Base-by-base conservation (phyloP, 1,140 invertebrate species). In the Leptestheria dahalacensis region DNA sequence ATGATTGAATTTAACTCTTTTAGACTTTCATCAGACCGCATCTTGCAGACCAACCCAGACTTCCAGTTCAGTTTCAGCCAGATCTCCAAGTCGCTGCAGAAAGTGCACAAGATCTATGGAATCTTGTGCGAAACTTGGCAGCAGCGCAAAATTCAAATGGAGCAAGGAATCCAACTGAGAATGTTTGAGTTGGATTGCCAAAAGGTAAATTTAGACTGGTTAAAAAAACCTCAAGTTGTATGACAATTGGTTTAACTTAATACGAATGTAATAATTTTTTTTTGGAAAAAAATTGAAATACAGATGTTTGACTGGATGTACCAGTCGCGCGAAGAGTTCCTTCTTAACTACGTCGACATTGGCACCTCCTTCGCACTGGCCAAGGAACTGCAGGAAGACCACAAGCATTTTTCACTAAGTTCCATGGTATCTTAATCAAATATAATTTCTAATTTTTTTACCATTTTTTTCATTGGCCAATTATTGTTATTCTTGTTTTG, bases 241-340 rank as follows among this genome's bases (percentile, higher is more conserved):
- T n/a, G n/a, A n/a, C n/a, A n/a, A n/a, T n/a, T n/a, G n/a, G n/a
- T n/a, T n/a, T n/a, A n/a, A n/a, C n/a, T n/a, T n/a, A n/a, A n/a
- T n/a, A n/a, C n/a, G n/a, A n/a, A n/a, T 23, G 12, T 2, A 6
- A 53, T 53, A n/a, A 3, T 54, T 52, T 52, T 52, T 52, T 23
- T 3, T 23, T 52, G 51, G 48, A 20, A 18, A 18, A 18, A 20
- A 6, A 48, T 48, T 48, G 48, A 6, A n/a, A n/a, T 20, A n/a
- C 72, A 90, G 83, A 97, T 97, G 91, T 88, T 96, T 71, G 91
- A 97, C 69, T 97, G 93, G 93, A 93, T 97, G 47, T 85, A 87
- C 63, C 91, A 93, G 69, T 94, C 95, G 70, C 80, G 91, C 50
- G 92, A 96, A 68, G 83, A 88, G 51, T 97, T 98, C 74, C 80